Base-by-base conservation (phyloP, 2,888 invertebrate species). In the Synanthedon andrenaeformis region DNA sequence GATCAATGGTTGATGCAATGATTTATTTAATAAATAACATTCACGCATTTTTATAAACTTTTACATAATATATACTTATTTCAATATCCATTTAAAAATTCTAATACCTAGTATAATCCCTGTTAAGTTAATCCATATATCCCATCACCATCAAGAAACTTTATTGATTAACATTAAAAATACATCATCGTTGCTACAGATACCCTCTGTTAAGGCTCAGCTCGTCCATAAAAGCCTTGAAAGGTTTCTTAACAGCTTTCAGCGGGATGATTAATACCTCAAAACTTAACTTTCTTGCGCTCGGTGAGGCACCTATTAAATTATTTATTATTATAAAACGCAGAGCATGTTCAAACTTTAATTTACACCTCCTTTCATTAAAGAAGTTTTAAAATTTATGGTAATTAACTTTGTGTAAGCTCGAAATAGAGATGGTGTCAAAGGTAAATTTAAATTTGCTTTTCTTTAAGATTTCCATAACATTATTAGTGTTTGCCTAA, bases 181-280 rank as follows among this genome's bases (percentile, higher is more conserved):
- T 54, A 55, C 42, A 48, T 51, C 54, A 62, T 57, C 58, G 58
- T 62, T 58, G 61, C 54, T 58, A 53, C 51, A 55, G 53, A 58
- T 55, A 58, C 50, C 58, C 53, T 58, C 61, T 59, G 62, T 54
- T 51, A 51, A 52, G 54, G 52, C 58, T 55, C 55, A 58, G 54
- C 51, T 57, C 42, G 28, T 48, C 42, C 23, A 56, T 62, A 59
- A 62, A 59, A 54, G 57, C n/a, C 4, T n/a, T n/a, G 54, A 52
- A 59, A 56, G 54, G 59, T 51, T 56, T 49, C 56, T 59, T 53
- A 55, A 49, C 45, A 53, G 56, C 53, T 52, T 42, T 41, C 23
- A 60, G 56, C 52, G 42, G 41, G 41, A 51, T 51, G 45, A 45
- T 45, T 45, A 45, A 45, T 45, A 45, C n/a, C 45, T 45, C 13